These are phyloP conservation scores for Brevimyrus niger DNA, from an alignment of 2,113 vertebrate species.

Conservation along the genomic window DNA sequence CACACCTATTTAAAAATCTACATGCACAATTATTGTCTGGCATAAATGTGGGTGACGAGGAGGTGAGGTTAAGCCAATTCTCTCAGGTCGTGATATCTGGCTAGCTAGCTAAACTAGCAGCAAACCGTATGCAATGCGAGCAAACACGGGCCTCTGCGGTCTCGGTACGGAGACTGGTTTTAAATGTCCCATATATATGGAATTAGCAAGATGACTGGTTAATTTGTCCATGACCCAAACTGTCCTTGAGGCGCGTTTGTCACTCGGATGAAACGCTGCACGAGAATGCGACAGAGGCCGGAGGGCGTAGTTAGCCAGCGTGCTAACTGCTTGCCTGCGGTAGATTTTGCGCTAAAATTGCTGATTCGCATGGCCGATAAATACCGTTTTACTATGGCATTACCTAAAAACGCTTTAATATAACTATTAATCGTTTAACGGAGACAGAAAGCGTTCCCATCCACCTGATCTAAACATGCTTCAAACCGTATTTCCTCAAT, in stretches of 20 bases:
- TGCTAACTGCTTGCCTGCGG: background rate
- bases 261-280: conserved; percentile 51
- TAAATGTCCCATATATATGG: background rate
- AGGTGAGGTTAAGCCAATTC: background rate
- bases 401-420: background rate
- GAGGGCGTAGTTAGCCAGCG: conserved; percentile 47
- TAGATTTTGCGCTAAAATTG: background rate
- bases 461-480: background rate
- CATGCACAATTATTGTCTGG: background rate
- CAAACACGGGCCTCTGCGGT: background rate
- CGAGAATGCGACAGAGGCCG: conserved; percentile 48
- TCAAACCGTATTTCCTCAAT: background rate
- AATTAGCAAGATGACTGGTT: background rate
- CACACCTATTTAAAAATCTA: background rate
- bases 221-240: background rate
- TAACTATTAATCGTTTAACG: background rate
- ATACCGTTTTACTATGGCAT: background rate
- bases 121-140: background rate
- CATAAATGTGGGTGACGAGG: background rate
- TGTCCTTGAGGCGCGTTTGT: conserved; percentile 24
- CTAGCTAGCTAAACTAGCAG: background rate
- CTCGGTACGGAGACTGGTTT: background rate
- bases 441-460: background rate
- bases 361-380: background rate
- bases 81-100: conserved; percentile 2